Percentiles rank a stretch among this genome's conserved stretches.
phyloP scores from a whole-genome alignment of 2,888 invertebrate genomes.

The Drosophila falleni region DNA sequence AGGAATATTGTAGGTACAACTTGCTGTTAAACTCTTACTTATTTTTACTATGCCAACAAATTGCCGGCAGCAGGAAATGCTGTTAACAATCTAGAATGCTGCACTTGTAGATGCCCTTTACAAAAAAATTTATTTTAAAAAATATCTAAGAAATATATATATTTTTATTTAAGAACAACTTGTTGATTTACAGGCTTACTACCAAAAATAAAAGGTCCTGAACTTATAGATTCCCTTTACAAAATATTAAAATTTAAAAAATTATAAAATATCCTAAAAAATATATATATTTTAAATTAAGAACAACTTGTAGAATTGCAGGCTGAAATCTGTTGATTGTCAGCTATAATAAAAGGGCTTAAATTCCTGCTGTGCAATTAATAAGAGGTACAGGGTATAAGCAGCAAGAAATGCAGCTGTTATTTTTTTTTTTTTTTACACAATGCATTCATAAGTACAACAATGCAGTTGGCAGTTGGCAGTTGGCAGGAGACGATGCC shows the following conservation, averaged over 20 bases:
- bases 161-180: not conserved
- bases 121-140: not conserved
- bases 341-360: not conserved
- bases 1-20: not conserved
- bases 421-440: slow-evolving; percentile 21
- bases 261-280: no score
- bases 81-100: not conserved
- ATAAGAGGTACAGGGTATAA: slow-evolving; percentile 24
- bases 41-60: not conserved
- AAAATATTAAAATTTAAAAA: not conserved
- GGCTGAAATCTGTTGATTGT: no score
- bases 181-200: not conserved
- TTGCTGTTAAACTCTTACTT: not conserved
- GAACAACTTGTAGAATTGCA: not conserved
- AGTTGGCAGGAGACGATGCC: slow-evolving; percentile 5
- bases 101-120: not conserved
- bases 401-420: slow-evolving; percentile 30
- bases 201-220: not conserved
- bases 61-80: no score
- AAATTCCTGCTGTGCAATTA: slow-evolving; percentile 1
- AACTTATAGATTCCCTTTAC: not conserved
- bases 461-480: slow-evolving; percentile 24
- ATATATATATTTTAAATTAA: not conserved
- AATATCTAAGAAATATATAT: no score
- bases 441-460: slow-evolving; percentile 55